These are phyloP conservation scores for Cosmorhoe ocellata DNA, from an alignment of 2,888 invertebrate species.

Conservation along the genomic window DNA sequence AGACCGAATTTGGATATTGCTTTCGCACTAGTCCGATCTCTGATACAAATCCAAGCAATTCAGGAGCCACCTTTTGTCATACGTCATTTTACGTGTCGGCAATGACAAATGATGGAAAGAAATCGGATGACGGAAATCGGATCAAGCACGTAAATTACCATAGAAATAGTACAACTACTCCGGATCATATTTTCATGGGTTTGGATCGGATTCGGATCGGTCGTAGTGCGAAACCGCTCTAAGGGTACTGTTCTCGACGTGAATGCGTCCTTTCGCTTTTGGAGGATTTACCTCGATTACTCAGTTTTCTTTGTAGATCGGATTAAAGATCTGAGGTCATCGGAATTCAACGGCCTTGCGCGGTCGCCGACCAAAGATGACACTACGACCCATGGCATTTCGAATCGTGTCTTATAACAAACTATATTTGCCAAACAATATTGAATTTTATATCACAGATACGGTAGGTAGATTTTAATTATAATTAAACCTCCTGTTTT, in stretches of 20 bases:
- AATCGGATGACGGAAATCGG: too few species aligned
- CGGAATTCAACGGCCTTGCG: constrained; percentile 75
- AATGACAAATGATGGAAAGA: too few species aligned
- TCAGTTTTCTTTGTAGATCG: constrained; percentile 47
- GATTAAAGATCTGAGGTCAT: constrained; percentile 67
- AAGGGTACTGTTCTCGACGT: constrained; percentile 1
- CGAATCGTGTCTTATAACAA: constrained; percentile 30
- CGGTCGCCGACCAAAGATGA: constrained; percentile 75
- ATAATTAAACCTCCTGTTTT: constrained; percentile 17
- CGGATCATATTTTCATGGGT: too few species aligned
- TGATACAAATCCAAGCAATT: too few species aligned
- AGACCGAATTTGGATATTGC: too few species aligned
- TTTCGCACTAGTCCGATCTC: too few species aligned
- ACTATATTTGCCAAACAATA: neutral
- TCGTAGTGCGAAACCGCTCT: too few species aligned
- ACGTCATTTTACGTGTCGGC: too few species aligned
- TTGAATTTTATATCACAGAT: constrained; percentile 25
- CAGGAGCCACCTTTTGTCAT: too few species aligned
- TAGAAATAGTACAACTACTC: too few species aligned
- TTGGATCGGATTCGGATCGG: too few species aligned
- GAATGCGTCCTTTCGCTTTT: constrained; percentile 10
- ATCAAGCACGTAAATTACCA: too few species aligned
- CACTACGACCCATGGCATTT: constrained; percentile 67
- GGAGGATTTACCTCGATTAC: constrained; percentile 39
- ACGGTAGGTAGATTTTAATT: constrained; percentile 39